Conservation (phyloP, 2,888 invertebrate species). For the Synanthedon formicaeformis region DNA sequence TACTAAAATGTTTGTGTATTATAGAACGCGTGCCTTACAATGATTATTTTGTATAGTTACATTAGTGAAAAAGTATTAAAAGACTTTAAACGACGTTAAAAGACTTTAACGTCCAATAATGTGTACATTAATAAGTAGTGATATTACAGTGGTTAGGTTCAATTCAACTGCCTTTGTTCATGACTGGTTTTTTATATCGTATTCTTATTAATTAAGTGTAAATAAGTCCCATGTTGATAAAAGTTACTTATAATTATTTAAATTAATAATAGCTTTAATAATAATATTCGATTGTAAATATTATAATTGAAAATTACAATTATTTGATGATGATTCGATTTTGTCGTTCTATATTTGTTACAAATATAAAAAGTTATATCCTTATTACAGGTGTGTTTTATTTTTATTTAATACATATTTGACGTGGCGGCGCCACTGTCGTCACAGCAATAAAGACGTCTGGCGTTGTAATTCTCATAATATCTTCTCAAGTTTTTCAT, state of each 20-base stretch:
- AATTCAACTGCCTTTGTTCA: conserved; percentile 52
- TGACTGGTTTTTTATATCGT: conserved; percentile 38
- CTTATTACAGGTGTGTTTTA: conserved; percentile 18
- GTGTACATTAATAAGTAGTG: conserved; percentile 11
- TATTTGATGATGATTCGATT: background rate
- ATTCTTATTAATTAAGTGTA: conserved; percentile 32
- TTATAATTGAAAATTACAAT: conserved; percentile 16
- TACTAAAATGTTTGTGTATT: conserved; percentile 26
- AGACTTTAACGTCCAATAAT: conserved; percentile 25
- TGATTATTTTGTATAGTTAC: conserved; percentile 2
- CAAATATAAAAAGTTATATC: conserved; percentile 61
- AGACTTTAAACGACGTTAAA: conserved; percentile 14
- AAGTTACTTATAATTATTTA: conserved; percentile 38
- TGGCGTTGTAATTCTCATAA: no score
- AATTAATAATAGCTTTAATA: conserved; percentile 44
- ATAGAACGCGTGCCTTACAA: conserved; percentile 37
- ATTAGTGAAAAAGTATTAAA: no score
- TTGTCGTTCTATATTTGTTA: conserved; percentile 60
- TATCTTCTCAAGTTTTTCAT: no score
- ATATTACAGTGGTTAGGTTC: no score
- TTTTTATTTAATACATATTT: conserved; percentile 4
- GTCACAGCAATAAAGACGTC: no score
- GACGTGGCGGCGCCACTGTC: no score
- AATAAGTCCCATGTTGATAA: conserved; percentile 19
- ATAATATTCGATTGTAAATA: conserved; percentile 50